phyloP scores from a whole-genome alignment of 1,140 invertebrate species.

The Pteromalus puparum region DNA sequence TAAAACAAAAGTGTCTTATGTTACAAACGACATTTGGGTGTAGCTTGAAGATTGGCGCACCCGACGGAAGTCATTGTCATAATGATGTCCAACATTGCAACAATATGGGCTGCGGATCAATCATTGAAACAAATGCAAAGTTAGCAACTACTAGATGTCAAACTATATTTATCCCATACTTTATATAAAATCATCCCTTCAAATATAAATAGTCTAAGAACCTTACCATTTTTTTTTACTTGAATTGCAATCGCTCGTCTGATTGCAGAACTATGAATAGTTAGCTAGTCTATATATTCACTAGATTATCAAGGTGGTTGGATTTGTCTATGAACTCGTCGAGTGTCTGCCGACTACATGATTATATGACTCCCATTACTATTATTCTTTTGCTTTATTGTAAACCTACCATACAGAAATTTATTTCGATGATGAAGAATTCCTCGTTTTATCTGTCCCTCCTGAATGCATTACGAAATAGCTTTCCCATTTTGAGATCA shows the following conservation, averaged over 20 bases:
- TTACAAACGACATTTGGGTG: not conserved
- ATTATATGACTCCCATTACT: constrained; percentile 15
- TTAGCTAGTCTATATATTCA: constrained; percentile 38
- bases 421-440: constrained; percentile 47
- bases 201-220: constrained; percentile 42
- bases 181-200: constrained; percentile 48
- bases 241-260: constrained; percentile 35
- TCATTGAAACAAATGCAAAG: constrained; percentile 51
- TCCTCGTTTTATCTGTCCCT: constrained; percentile 14
- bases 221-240: constrained; percentile 36
- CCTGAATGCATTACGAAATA: constrained; percentile 38
- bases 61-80: constrained; percentile 25
- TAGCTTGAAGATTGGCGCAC: constrained; percentile 13
- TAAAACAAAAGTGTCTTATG: constrained; percentile 1
- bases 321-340: constrained; percentile 14
- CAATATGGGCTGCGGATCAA: constrained; percentile 29
- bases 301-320: constrained; percentile 39
- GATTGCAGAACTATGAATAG: constrained; percentile 34
- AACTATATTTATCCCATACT: constrained; percentile 29
- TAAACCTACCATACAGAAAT: constrained; percentile 39
- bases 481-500: constrained; percentile 48
- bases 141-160: constrained; percentile 34
- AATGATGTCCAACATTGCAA: constrained; percentile 25
- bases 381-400: not conserved
- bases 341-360: constrained; percentile 33